Percentiles rank a stretch among this genome's conserved stretches.
These are phyloP conservation scores for Orchestes rusci DNA, from an alignment of 2,888 invertebrate species.

Conservation along the genomic window DNA sequence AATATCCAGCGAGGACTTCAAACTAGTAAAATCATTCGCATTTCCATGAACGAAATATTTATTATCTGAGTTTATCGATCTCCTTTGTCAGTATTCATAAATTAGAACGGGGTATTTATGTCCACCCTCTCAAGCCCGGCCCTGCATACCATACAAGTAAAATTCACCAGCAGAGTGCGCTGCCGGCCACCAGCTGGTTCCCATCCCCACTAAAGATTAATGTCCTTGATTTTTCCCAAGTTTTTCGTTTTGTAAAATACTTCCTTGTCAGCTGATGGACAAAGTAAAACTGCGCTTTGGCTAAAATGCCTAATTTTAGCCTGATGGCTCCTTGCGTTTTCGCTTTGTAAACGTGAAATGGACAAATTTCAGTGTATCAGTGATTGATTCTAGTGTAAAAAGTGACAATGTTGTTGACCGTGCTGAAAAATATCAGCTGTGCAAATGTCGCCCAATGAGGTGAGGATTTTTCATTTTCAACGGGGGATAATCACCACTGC, in stretches of 20 bases:
- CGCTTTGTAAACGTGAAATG: conserved; percentile 19
- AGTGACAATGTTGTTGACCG: conserved; percentile 25
- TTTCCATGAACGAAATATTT: no score
- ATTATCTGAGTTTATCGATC: no score
- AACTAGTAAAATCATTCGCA: no score
- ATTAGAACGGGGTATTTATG: no score
- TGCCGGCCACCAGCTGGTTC: neutral
- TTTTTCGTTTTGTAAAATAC: conserved; percentile 31
- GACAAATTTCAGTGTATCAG: conserved; percentile 11
- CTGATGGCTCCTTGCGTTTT: conserved; percentile 14
- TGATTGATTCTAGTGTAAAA: conserved; percentile 16
- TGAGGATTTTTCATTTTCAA: no score
- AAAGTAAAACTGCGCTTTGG: conserved; percentile 34
- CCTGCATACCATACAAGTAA: no score
- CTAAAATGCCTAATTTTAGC: conserved; percentile 34
- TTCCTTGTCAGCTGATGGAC: conserved; percentile 40
- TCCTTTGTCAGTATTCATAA: no score
- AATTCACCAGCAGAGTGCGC: conserved; percentile 6
- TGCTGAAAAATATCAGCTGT: conserved; percentile 39
- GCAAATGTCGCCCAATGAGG: conserved; percentile 39
- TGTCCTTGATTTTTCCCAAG: conserved; percentile 30
- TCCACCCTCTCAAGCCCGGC: no score
- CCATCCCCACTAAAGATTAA: conserved; percentile 18
- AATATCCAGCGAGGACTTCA: no score
- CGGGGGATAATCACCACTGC: no score